Evolutionary conservation across 2,113 vertebrate species (phyloP).

Genomic region (Falco punctatus): DNA sequence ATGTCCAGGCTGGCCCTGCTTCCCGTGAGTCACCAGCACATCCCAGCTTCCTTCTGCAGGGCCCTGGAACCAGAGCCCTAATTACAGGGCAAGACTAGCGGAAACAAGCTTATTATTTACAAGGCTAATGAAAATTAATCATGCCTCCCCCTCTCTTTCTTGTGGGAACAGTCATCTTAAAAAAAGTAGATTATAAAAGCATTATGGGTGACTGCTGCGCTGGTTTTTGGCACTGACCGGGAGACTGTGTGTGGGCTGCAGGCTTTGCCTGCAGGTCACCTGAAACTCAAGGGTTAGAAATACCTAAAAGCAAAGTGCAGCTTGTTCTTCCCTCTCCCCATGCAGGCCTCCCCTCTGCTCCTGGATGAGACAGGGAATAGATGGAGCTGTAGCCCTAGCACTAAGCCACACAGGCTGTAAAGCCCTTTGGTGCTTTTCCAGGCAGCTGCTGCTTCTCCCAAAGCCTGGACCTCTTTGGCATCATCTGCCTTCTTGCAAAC

Average conservation of each 20-base stretch:
- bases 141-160: constrained; percentile 17
- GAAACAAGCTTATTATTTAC: constrained; percentile 58
- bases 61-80: constrained; percentile 10
- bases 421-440: not conserved
- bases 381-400: not conserved
- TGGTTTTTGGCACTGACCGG: not conserved
- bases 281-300: not conserved
- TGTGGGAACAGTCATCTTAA: constrained; percentile 13
- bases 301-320: not conserved
- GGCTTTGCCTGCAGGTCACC: not conserved
- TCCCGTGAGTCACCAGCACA: constrained; percentile 23
- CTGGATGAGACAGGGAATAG: constrained; percentile 17
- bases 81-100: constrained; percentile 30
- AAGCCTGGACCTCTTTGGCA: not conserved
- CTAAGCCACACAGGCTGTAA: not conserved
- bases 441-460: constrained; percentile 13
- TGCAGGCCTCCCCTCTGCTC: not conserved
- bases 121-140: constrained; percentile 59
- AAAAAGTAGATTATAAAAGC: constrained; percentile 11
- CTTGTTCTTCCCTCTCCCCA: not conserved
- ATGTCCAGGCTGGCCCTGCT: not conserved
- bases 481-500: not conserved
- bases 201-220: not conserved
- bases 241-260: not conserved
- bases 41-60: constrained; percentile 19